phyloP scores from a whole-genome alignment of 2,888 invertebrate genomes.

The Rhopalosiphum nymphaeae region DNA sequence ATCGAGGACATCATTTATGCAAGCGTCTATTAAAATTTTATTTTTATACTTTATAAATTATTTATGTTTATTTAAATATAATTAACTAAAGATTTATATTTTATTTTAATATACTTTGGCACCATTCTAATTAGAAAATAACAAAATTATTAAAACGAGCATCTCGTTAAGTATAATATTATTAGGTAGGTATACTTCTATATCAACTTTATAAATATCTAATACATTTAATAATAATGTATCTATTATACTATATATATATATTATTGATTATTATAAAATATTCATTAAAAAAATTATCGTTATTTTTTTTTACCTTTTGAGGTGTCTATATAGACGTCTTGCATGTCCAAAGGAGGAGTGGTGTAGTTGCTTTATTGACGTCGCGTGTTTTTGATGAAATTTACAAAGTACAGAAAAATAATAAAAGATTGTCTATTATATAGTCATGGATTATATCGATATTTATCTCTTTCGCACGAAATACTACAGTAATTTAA shows the following conservation, averaged over 20 bases:
- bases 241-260: not conserved
- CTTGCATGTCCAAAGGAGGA: conserved; percentile 59
- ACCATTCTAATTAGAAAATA: not conserved
- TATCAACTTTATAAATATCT: not conserved
- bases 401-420: conserved; percentile 30
- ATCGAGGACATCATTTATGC: not conserved
- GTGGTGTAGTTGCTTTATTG: not conserved
- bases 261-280: conserved; percentile 23
- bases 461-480: conserved; percentile 22
- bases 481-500: conserved; percentile 18
- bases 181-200: not conserved
- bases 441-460: not conserved
- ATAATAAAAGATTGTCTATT: conserved; percentile 18
- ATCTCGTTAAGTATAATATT: not conserved
- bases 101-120: not conserved
- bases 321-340: conserved; percentile 52
- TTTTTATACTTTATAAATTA: not conserved
- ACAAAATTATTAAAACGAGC: not conserved
- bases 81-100: not conserved
- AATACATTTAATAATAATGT: not conserved
- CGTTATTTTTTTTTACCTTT: conserved; percentile 8
- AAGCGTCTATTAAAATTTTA: not conserved
- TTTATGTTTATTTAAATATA: not conserved
- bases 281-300: conserved; percentile 43
- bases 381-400: conserved; percentile 53